Evolutionary conservation across 2,113 vertebrate species (phyloP).

Genomic region (human): DNA sequence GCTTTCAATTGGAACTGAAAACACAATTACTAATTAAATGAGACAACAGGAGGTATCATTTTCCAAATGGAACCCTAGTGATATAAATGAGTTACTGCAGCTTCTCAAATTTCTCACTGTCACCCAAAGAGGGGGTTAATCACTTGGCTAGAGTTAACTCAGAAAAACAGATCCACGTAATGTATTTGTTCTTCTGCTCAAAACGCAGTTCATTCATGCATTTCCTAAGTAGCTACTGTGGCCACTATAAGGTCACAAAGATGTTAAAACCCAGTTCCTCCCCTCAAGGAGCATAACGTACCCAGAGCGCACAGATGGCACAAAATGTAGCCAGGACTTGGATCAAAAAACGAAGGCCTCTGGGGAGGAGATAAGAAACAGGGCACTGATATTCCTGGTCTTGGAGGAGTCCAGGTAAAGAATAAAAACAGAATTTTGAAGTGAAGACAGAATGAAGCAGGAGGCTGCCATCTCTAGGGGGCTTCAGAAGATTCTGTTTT

Average conservation of each 20-base stretch:
- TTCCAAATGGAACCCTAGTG: constrained; percentile 66
- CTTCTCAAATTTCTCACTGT: constrained; percentile 39
- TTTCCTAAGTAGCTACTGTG: background rate
- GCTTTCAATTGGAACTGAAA: constrained; percentile 71
- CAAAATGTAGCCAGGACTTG: background rate
- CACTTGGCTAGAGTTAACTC: background rate
- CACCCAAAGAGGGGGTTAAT: background rate
- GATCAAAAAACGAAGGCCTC: background rate
- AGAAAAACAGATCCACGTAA: background rate
- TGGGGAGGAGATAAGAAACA: background rate
- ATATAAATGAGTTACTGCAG: constrained; percentile 57
- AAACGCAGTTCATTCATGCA: background rate
- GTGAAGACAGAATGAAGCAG: background rate
- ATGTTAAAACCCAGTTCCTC: background rate
- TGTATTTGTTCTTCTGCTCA: background rate
- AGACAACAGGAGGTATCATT: constrained; percentile 68
- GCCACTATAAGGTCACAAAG: background rate
- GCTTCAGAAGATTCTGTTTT: background rate
- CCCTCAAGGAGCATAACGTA: background rate
- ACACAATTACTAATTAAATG: constrained; percentile 75
- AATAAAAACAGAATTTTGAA: background rate
- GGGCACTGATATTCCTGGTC: background rate
- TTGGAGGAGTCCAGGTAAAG: background rate
- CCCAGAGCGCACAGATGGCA: rapidly evolving
- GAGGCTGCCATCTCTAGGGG: background rate